These are phyloP conservation scores for Epiblema foenella DNA, from an alignment of 2,888 invertebrate genomes.

Conservation along the genomic window DNA sequence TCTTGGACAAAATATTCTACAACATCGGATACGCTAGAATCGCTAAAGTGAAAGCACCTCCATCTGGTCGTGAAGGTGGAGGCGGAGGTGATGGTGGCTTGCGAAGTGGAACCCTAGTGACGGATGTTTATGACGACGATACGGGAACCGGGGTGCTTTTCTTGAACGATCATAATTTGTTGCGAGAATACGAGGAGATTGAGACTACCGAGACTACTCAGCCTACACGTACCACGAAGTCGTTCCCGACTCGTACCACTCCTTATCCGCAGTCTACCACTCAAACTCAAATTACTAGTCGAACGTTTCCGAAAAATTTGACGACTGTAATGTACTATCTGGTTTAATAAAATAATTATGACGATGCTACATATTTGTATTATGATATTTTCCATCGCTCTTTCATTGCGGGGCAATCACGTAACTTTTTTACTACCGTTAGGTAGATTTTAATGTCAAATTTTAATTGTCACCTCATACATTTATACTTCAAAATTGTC, in stretches of 20 bases:
- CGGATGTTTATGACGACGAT: background rate
- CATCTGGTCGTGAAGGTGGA: background rate
- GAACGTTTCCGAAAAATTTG: background rate
- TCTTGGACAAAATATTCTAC: constrained; percentile 30
- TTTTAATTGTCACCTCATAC: too few relatives aligned
- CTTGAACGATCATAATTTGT: constrained; percentile 15
- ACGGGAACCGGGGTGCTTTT: constrained; percentile 16
- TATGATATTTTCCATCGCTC: too few relatives aligned
- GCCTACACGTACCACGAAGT: background rate
- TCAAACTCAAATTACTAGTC: background rate
- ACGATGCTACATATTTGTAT: background rate
- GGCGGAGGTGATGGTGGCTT: background rate
- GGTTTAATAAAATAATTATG: constrained; percentile 2
- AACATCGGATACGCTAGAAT: constrained; percentile 33
- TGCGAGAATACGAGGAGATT: constrained; percentile 15
- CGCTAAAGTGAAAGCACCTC: background rate
- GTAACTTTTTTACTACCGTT: too few relatives aligned
- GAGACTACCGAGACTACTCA: background rate
- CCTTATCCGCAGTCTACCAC: too few relatives aligned
- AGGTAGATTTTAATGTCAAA: too few relatives aligned
- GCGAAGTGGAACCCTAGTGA: background rate
- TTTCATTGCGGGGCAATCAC: too few relatives aligned
- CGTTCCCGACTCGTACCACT: background rate
- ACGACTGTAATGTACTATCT: constrained; percentile 24
- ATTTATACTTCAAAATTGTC: too few relatives aligned